Base-by-base conservation (phyloP, 1,140 invertebrate genomes). In the Pantala flavescens region DNA sequence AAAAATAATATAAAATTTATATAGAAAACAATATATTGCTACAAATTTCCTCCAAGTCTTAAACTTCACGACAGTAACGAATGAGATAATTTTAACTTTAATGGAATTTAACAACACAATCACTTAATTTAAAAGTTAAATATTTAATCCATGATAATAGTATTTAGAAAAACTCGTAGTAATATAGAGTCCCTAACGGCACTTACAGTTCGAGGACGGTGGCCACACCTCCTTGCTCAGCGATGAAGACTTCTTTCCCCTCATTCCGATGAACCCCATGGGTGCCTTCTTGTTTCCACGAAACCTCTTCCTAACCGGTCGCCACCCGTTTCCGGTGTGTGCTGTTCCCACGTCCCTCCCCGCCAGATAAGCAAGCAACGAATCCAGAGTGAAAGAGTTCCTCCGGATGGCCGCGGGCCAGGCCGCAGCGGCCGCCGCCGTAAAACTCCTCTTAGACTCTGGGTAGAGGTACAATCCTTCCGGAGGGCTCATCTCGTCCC, bases 241-340 rank as follows among this genome's bases (percentile, higher is more conserved):
- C 16, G 49, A 1, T 12, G 14, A 16, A 16, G 49, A 16, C 74
- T 85, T 85, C 78, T 92, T 92, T 19, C 90, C 90, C 14, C 89
- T 83, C 87, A 90, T 89, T 0, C 88, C 90, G n/a, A 90, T 83
- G 79, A 91, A 92, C 14, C 90, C 89, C 55, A 87, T 85, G 0
- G 89, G 88, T 0, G 85, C 86, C 14, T 89, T 85, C 78, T 90
- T 89, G 0, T 84, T 74, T 0, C 73, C 73, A 16, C 49, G 49
- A 12, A 63, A 63, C 49, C 49, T 63, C 49, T 63, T 63, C 49
- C 49, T 63, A 21, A 63, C 49, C 12, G 49, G 49, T 63, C 49
- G 49, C 49, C 49, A 63, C 12, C 49, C 49, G 49, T 16, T 19
- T 21, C 49, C 49, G 12, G 16, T 63, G 49, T 63, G 49, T 16